These are phyloP conservation scores for Luidia sarsii DNA, from an alignment of 53 echinoderm and acorn worm genomes.

Conservation along the genomic window DNA sequence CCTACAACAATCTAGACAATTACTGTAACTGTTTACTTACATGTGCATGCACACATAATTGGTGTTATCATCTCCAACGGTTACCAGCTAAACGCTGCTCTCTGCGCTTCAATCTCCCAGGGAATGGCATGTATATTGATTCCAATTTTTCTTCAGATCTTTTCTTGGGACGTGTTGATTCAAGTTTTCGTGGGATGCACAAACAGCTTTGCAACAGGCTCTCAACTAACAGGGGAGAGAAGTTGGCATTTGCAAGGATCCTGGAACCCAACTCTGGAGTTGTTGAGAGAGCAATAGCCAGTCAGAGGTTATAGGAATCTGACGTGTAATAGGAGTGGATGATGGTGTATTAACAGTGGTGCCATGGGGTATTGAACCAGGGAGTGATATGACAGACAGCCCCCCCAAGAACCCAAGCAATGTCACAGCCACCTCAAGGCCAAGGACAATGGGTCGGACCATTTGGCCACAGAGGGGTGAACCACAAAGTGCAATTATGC, in stretches of 20 bases:
- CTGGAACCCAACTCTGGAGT: no score
- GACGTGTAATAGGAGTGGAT: no score
- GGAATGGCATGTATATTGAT: constrained; percentile 17
- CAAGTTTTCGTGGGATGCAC: no score
- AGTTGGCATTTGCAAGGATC: no score
- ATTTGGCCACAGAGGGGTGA: constrained; percentile 8
- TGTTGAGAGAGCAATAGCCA: no score
- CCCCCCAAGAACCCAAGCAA: constrained; percentile 11
- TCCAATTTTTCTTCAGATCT: constrained; percentile 6
- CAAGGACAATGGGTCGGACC: constrained; percentile 32
- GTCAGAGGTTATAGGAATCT: no score
- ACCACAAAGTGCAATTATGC: no score
- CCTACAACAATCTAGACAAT: constrained; percentile 7
- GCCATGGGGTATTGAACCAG: constrained; percentile 18
- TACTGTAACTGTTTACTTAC: constrained; percentile 36
- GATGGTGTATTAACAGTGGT: constrained; percentile 28
- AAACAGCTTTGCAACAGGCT: no score
- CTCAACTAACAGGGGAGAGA: no score
- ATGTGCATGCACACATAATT: constrained; percentile 31
- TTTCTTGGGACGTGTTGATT: no score
- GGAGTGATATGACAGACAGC: constrained; percentile 27
- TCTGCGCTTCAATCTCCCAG: constrained; percentile 14
- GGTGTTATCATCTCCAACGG: constrained; percentile 40
- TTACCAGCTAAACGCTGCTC: background rate
- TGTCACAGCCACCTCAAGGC: constrained; percentile 49